phyloP scores from a whole-genome alignment of 2,888 invertebrate genomes.

The Andrena fulva region DNA sequence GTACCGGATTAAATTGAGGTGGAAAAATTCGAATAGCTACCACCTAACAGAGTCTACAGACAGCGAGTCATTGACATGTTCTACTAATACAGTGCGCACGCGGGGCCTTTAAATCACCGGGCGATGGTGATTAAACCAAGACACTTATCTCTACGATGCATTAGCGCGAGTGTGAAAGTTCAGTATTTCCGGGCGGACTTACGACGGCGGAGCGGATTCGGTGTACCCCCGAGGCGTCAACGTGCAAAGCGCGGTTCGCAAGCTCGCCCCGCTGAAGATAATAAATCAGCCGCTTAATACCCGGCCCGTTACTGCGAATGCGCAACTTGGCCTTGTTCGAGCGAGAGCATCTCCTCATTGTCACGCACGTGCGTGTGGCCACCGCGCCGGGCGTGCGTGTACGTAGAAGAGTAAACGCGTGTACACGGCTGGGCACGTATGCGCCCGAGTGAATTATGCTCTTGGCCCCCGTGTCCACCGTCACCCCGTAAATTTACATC shows the following conservation, averaged over 20 bases:
- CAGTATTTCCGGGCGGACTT: not conserved
- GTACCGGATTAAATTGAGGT: too few species aligned
- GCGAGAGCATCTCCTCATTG: constrained; percentile 27
- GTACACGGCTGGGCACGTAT: constrained; percentile 61
- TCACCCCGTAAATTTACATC: constrained; percentile 79
- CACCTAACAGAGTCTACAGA: too few species aligned
- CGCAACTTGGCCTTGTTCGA: constrained; percentile 33
- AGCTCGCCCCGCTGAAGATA: constrained; percentile 53
- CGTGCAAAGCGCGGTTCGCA: constrained; percentile 55
- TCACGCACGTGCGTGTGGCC: constrained; percentile 34
- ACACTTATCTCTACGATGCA: not conserved
- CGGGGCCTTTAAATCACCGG: too few species aligned
- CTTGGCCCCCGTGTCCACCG: constrained; percentile 74
- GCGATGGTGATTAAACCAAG: too few species aligned
- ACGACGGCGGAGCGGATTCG: not conserved
- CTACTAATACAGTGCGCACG: too few species aligned
- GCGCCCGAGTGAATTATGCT: constrained; percentile 76
- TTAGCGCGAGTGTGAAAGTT: not conserved
- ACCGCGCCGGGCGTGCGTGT: constrained; percentile 21
- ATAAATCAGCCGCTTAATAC: constrained; percentile 70
- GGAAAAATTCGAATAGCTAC: too few species aligned
- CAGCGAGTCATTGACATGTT: too few species aligned
- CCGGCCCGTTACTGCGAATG: constrained; percentile 24
- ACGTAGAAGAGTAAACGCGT: constrained; percentile 58
- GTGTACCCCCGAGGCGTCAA: constrained; percentile 40